Evolutionary conservation across 2,888 invertebrate species (phyloP).

Genomic region (Xiphydria camelus): DNA sequence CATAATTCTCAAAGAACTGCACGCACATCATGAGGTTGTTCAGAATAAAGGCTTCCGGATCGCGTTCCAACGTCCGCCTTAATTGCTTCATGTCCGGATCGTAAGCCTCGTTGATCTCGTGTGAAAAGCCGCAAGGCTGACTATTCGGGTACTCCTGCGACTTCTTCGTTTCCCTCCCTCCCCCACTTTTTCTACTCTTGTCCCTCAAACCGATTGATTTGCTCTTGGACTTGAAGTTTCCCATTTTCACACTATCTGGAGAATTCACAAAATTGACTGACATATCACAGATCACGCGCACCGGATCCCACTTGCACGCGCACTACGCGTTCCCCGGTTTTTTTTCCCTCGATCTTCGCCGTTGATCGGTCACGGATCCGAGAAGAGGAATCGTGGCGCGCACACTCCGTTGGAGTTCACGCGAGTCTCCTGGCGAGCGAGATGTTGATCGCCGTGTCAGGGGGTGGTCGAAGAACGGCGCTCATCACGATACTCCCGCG

Average conservation of each 20-base stretch:
- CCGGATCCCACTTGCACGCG: too few relatives aligned
- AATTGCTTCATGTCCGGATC: slow-evolving; percentile 63
- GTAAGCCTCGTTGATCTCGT: slow-evolving; percentile 32
- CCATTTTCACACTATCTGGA: slow-evolving; percentile 33
- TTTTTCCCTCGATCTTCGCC: too few relatives aligned
- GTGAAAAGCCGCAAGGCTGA: slow-evolving; percentile 4
- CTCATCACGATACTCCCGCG: too few relatives aligned
- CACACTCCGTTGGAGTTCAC: too few relatives aligned
- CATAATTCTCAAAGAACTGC: slow-evolving; percentile 79
- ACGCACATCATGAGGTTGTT: slow-evolving; percentile 77
- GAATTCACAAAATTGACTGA: too few relatives aligned
- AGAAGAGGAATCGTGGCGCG: too few relatives aligned
- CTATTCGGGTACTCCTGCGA: not conserved
- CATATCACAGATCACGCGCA: too few relatives aligned
- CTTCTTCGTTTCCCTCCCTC: not conserved
- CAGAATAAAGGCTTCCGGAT: slow-evolving; percentile 72
- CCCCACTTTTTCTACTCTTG: not conserved
- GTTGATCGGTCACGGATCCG: too few relatives aligned
- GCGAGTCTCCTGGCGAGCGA: too few relatives aligned
- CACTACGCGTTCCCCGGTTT: too few relatives aligned
- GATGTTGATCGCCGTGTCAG: too few relatives aligned
- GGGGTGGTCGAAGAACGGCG: too few relatives aligned
- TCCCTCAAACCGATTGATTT: slow-evolving; percentile 1
- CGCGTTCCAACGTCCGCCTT: slow-evolving; percentile 64
- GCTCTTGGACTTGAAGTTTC: slow-evolving; percentile 25